These are phyloP conservation scores for Falco punctatus DNA, from an alignment of 2,113 vertebrate species.

Conservation along the genomic window DNA sequence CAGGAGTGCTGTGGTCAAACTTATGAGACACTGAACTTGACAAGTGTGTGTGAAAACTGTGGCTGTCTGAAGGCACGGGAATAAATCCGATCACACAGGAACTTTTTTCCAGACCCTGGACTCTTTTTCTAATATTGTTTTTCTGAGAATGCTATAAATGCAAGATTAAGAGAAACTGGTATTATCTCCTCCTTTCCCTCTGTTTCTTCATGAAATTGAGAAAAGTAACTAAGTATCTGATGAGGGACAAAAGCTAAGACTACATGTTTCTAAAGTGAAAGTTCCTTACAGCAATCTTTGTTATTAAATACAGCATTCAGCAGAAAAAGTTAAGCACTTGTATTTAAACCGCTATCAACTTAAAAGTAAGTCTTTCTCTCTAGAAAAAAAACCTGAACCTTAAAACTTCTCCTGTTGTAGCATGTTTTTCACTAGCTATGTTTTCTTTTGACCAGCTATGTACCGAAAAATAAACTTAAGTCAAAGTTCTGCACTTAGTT, in stretches of 20 bases:
- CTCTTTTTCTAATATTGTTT: background rate
- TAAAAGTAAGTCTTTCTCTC: background rate
- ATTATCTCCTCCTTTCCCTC: background rate
- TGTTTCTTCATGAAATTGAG: background rate
- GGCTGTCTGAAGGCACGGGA: background rate
- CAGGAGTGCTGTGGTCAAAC: background rate
- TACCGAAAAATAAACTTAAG: background rate
- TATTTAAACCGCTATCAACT: background rate
- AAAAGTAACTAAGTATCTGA: background rate
- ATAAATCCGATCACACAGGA: background rate
- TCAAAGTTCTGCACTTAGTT: background rate
- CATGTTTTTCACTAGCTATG: background rate
- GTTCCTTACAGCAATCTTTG: background rate
- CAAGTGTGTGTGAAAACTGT: background rate
- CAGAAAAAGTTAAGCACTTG: background rate
- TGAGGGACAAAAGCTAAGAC: background rate
- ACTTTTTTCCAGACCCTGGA: background rate
- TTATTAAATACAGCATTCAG: background rate
- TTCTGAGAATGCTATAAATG: background rate
- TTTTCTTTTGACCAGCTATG: background rate
- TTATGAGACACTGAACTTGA: background rate
- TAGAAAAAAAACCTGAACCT: background rate
- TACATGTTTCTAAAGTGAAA: background rate
- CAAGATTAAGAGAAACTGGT: background rate
- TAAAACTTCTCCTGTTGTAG: background rate